Conservation (phyloP, 2,113 vertebrate genomes). For the Gasterosteus aculeatus region DNA sequence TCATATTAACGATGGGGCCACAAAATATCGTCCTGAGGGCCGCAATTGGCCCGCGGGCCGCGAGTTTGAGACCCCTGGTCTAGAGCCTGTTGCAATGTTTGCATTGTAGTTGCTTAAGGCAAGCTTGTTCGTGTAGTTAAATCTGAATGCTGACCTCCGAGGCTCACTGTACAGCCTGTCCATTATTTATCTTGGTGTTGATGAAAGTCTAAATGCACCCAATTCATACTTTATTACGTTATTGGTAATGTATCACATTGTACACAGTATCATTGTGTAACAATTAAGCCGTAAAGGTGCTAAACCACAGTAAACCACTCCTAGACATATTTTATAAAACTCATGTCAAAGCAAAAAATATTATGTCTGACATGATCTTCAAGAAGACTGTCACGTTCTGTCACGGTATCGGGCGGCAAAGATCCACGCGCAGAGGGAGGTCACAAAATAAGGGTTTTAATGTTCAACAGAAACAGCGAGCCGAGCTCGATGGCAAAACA, state of each 20-base stretch:
- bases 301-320: background rate
- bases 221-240: no score
- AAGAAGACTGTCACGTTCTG: background rate
- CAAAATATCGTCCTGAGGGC: no score
- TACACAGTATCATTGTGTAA: background rate
- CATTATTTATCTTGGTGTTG: background rate
- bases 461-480: no score
- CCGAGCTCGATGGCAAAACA: no score
- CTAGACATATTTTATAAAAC: background rate
- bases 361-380: background rate
- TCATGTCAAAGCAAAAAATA: background rate
- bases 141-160: background rate
- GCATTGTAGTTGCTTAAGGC: background rate
- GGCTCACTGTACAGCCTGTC: background rate
- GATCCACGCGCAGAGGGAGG: no score
- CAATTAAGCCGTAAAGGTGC: background rate
- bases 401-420: no score
- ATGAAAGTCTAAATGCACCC: background rate
- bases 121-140: background rate
- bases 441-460: no score
- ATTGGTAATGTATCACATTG: background rate
- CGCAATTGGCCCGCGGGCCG: no score
- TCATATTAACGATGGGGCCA: no score
- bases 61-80: no score
- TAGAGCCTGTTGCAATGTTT: background rate